Base-by-base conservation (phyloP, 2,888 invertebrate genomes). In the Ceriagrion tenellum region DNA sequence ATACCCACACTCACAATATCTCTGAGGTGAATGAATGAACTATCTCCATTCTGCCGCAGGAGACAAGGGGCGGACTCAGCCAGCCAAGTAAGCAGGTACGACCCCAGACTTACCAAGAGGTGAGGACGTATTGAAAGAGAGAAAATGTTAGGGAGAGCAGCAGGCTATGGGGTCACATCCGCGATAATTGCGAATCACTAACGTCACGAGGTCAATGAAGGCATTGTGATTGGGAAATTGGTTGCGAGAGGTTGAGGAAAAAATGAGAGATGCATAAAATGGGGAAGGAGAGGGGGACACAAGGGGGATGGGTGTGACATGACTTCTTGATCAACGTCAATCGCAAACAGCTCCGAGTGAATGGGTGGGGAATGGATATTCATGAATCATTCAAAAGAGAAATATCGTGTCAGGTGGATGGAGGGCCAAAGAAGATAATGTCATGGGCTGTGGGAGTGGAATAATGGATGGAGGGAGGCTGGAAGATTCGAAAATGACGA, bases 311-410 rank as follows among this genome's bases (percentile, higher is more conserved):
- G 47, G 47, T 69, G 69, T 93, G 47, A 69, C 93, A 55, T 13
- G 74, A 40, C 69, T 93, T 26, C 69, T 93, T 74, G 26, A 74
- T 93, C 93, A 47, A 69, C 93, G 93, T 93, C 89, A 89, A 89
- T 89, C 69, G 93, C 69, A 91, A 56, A 40, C 47, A 47, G 69
- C 47, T 69, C 35, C 47, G 69, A 93, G 69, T 40, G 47, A 69
- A 69, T 69, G 63, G 69, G 93, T 26, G 69, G 63, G 63, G 93
- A 74, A 93, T 47, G 69, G 93, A 69, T 93, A 69, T 93, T 69
- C 93, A 93, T 93, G 93, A 93, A 93, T 93, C 93, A 93, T 93
- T 93, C 93, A 93, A 55, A 63, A 47, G 93, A 69, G 69, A 93
- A 74, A 81, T 81, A 81, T 81, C 81, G 35, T 35, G 81, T n/a